Base-by-base conservation (phyloP, 2,797 vertebrate species). In the Carapus acus region DNA sequence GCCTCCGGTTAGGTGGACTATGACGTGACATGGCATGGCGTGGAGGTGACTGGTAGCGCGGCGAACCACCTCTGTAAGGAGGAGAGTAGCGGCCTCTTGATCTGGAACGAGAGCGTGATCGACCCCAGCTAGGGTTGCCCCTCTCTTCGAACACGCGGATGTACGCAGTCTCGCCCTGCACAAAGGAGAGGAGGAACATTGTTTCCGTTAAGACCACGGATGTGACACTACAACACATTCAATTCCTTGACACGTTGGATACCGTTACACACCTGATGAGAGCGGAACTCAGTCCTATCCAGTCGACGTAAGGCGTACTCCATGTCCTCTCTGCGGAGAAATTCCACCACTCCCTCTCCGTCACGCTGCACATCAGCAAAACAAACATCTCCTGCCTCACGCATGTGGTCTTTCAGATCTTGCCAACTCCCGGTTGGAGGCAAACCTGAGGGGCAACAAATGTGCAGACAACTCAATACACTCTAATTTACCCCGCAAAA, bases 391-490 rank as follows among this genome's bases (percentile, higher is more conserved):
- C 90, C 91, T 16, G 91, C 90, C 74, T 91, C 90, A 19, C 91
- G 82, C 90, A 88, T 90, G 42, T 92, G 91, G 82, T 93, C 90
- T 79, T 94, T 93, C 75, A 93, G 86, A 83, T 95, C 93, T 80
- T 93, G 93, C 93, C 93, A 94, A 79, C 91, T 94, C 59, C 90
- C 93, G 52, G 88, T 88, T 1, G 88, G 88, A 43, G 89, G 89
- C 67, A 92, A 85, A 15, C 91, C 90, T 92, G 64, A 62, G 20
- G 24, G 24, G 41, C 24, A 2, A 53, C 0, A 43, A 45, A 31
- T 17, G 15, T 20, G 16, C 2, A 1, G 13, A 45, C 22, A n/a
- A n/a, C 20, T 8, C 1, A 24, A 3, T 12, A 7, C 24, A 22
- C 22, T 43, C 14, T 6, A 2, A 42, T 21, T 42, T 42, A 48